Evolutionary conservation across 2,888 invertebrate genomes (phyloP), one percentile per base, ranked within the genome.

Genomic region (Philopedon plagiatum): DNA sequence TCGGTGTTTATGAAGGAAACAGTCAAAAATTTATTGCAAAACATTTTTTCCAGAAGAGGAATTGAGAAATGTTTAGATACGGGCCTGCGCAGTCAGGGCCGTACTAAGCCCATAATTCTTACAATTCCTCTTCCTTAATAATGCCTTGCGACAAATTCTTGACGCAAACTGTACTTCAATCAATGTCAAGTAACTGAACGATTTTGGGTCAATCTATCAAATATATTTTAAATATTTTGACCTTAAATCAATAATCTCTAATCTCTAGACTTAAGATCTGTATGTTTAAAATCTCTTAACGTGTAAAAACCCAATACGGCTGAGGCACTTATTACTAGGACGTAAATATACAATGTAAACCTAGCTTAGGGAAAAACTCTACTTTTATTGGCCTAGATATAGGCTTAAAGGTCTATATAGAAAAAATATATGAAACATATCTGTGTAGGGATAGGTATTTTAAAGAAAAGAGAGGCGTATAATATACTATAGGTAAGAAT

Each of bases 381-480:
- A 29, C 29, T 78, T 75, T 80, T 80, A 81, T 79, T 81, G 83
- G 83, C 84, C 84, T 84, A 83, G 82, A 76, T 71, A 75, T 81
- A 79, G 77, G 76, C 66, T 75, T 74, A 65, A 70, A 76, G 69
- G 71, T 60, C 73, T 58, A 44, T 15, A 19, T 34, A 54, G 51
- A 54, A 39, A 54, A 51, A 26, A 67, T 49, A 60, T 51, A 60
- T 26, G 37, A 26, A 19, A 69, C 56, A 69, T 69, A 69, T 69
- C 69, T 51, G 62, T 41, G 23, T 58, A 54, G 51, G 29, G 29
- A 39, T 58, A 58, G 34, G 11, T 41, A 58, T 58, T 41, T 26
- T 41, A 41, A 39, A 26, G 21, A 41, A 39, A 57, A 39, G 15
- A 54, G 26, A 58, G 26, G 39, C 41, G 41, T 39, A 29, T 54